Conservation (phyloP, 2,888 invertebrate species). For the Lithodes maja region DNA sequence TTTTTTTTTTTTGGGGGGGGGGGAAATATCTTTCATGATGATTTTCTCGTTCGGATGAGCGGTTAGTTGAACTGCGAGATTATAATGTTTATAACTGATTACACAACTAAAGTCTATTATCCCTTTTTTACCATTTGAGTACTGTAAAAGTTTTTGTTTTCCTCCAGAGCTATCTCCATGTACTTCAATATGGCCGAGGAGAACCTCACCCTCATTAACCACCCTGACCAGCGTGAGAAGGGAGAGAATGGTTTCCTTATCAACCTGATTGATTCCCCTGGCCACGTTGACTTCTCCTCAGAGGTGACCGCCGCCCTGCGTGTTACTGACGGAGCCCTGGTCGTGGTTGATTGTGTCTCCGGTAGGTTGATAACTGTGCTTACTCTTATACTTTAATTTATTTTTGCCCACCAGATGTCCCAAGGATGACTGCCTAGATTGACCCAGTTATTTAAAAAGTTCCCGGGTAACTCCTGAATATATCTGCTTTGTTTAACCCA, state of each 20-base stretch:
- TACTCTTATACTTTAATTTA: too few species aligned
- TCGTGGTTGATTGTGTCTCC: slow-evolving; percentile 99
- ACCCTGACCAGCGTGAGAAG: slow-evolving; percentile 92
- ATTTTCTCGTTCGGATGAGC: slow-evolving; percentile 60
- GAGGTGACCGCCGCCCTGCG: slow-evolving; percentile 99
- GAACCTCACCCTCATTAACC: slow-evolving; percentile 95
- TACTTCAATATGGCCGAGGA: slow-evolving; percentile 97
- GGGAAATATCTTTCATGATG: slow-evolving; percentile 44
- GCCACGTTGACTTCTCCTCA: slow-evolving; percentile 99
- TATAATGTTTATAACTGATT: not conserved
- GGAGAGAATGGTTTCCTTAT: slow-evolving; percentile 97
- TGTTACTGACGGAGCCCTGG: slow-evolving; percentile 99
- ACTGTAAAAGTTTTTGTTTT: not conserved
- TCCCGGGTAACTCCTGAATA: too few species aligned
- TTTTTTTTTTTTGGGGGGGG: too few species aligned
- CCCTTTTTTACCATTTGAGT: not conserved
- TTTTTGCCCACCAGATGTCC: too few species aligned
- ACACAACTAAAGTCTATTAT: too few species aligned
- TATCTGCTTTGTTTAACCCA: too few species aligned
- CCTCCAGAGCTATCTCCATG: slow-evolving; percentile 91
- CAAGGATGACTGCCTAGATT: too few species aligned
- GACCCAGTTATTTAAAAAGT: too few species aligned
- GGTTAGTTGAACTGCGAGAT: slow-evolving; percentile 43
- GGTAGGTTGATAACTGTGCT: slow-evolving; percentile 78
- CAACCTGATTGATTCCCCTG: slow-evolving; percentile 99